Percentiles rank a stretch among this genome's conserved stretches.
These are phyloP conservation scores for Eulithis prunata DNA, from an alignment of 2,888 invertebrate genomes.

Conservation along the genomic window DNA sequence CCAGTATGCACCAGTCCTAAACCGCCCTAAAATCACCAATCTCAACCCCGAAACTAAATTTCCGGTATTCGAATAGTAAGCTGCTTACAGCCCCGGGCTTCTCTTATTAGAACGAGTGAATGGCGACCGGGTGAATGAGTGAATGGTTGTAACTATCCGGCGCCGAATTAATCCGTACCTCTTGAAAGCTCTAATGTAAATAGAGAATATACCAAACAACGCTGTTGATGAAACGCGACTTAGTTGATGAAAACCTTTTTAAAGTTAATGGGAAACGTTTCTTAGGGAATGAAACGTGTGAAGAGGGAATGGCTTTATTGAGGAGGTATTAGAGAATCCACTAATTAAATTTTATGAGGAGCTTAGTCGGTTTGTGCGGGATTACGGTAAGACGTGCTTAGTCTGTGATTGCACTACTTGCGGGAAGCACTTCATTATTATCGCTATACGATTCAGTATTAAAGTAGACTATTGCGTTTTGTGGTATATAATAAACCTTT, in stretches of 20 bases:
- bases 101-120: constrained; percentile 62
- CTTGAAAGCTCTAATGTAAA: constrained; percentile 54
- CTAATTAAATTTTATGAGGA: constrained; percentile 35
- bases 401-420: constrained; percentile 17
- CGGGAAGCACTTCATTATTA: constrained; percentile 13
- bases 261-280: constrained; percentile 49
- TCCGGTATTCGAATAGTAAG: constrained; percentile 62
- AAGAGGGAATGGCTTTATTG: constrained; percentile 16
- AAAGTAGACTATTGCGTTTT: too few relatives aligned
- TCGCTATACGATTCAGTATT: background rate
- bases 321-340: constrained; percentile 24
- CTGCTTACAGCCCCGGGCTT: constrained; percentile 58
- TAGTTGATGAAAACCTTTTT: constrained; percentile 49
- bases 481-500: too few relatives aligned
- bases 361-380: constrained; percentile 26
- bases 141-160: constrained; percentile 51
- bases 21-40: constrained; percentile 49
- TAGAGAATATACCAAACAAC: constrained; percentile 46
- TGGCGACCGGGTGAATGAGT: constrained; percentile 56
- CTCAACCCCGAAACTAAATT: constrained; percentile 59
- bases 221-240: constrained; percentile 43
- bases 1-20: constrained; percentile 30
- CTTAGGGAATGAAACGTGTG: constrained; percentile 17
- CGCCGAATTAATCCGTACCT: constrained; percentile 42
- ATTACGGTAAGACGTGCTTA: constrained; percentile 14